phyloP scores from a whole-genome alignment of 2,888 invertebrate species.

The Cephus pygmeus region DNA sequence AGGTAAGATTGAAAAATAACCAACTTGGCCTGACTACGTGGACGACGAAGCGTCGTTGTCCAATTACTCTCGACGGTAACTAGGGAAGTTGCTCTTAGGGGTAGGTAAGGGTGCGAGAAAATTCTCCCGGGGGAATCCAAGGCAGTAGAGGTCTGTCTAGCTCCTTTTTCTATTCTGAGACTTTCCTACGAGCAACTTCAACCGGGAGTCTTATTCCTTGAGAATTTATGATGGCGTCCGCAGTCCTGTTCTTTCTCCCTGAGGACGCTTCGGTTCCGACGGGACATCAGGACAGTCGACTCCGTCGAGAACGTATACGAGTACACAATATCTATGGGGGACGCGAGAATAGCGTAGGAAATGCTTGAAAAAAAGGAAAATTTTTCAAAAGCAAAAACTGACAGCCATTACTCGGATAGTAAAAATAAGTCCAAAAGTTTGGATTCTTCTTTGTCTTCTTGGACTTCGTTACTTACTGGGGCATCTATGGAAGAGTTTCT shows the following conservation, averaged over 20 bases:
- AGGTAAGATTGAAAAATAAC: conserved; percentile 39
- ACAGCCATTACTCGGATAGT: no score
- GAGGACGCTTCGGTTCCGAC: no score
- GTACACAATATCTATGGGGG: no score
- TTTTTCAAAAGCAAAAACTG: no score
- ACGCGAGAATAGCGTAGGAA: no score
- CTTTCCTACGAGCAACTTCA: conserved; percentile 14
- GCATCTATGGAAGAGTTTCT: no score
- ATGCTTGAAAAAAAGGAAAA: no score
- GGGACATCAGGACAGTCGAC: no score
- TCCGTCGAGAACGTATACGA: no score
- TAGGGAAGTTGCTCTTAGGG: background rate
- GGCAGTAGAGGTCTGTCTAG: background rate
- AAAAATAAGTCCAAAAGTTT: no score
- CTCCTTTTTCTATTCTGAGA: background rate
- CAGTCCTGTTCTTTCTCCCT: background rate
- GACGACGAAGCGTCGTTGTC: background rate
- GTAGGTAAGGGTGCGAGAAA: conserved; percentile 1
- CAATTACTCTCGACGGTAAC: conserved; percentile 5
- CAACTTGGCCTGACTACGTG: conserved; percentile 22
- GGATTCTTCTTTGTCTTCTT: no score
- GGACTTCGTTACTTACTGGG: no score
- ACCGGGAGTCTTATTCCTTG: conserved; percentile 17
- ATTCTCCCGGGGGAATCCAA: background rate
- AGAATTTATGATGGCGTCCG: conserved; percentile 21